Evolutionary conservation across 2,113 vertebrate species (phyloP), one percentile per base, ranked within the genome.

Genomic region (Pica pica): DNA sequence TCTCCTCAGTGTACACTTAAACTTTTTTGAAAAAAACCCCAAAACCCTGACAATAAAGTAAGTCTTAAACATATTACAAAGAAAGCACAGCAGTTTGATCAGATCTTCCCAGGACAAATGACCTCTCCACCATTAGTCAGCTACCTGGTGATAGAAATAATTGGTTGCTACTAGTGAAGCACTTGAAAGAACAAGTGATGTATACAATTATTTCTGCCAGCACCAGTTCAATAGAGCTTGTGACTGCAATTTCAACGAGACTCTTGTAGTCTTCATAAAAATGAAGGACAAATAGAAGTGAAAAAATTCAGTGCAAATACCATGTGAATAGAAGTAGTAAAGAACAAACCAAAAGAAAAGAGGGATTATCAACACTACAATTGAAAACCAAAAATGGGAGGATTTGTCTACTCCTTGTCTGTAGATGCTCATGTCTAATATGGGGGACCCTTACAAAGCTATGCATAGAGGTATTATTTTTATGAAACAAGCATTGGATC

Each of bases 101-200:
- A 84, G 44, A 20, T 57, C 65, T 84, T 94, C 82, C 65, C 57
- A 93, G 87, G 86, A 70, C 39, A 82, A 81, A 87, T 91, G 91
- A 91, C 87, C 91, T 87, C 65, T 87, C 53, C 65, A 68, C n/a
- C 57, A 50, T 89, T 57, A 93, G 46, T 74, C 71, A 75, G 37
- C 61, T 95, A 87, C 93, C 70, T 53, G 49, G 49, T 53, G 83
- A 87, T 4, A 89, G 84, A 94, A 95, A 95, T 87, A 95, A 95
- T 91, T 87, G 81, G 74, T 83, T 94, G 57, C 63, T 87, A 71
- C 37, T 70, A 89, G 11, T 42, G 74, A 87, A 84, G 68, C 73
- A 63, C 69, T 79, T 87, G 49, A 94, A 93, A 89, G 59, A 42
- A 33, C 41, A 82, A 93, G 44, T 65, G 91, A 79, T 71, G 39